Evolutionary conservation across 1,140 invertebrate species (phyloP), one percentile per base, ranked within the genome.

Genomic region (Drosophila tsacasi): DNA sequence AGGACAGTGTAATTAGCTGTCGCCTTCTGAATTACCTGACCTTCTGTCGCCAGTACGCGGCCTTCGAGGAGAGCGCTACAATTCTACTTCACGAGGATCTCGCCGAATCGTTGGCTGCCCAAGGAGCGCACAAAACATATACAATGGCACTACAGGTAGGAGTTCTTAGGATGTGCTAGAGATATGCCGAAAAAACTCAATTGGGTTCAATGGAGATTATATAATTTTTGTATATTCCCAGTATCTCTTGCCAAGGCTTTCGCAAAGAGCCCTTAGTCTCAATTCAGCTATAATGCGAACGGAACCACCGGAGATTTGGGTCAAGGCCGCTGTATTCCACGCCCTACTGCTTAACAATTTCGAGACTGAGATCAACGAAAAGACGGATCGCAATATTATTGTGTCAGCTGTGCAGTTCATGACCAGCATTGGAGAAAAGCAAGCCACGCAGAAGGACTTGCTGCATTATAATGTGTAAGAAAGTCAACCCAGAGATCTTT

Each of bases 401-500:
- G 62, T 50, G 5, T 74, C 81, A 19, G 71, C 78, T 0, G 52
- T 92, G 30, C 86, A 87, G 59, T 83, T 92, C 27, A 30, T 93
- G 40, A 84, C 85, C 1, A 63, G 68, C 25, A 62, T 92, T 35
- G 59, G 61, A 4, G 89, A 85, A 15, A 62, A 74, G 52, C 75
- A 91, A n/a, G 60, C 63, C 23, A 52, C 25, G 1, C 62, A 84
- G 57, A 91, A 91, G 19, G 81, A 87, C 15, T 63, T 92, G 39
- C 60, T 93, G 0, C 77, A 79, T 23, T 93, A 93, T 47, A 93
- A 93, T 77, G 79, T 86, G 91, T 92, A 91, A 67, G 80, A n/a
- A 12, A 9, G 15, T 15, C 25, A 12, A 5, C 0, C 25, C 23
- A 8, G 12, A 50, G 5, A 30, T 12, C 9, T 68, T n/a, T n/a